Evolutionary conservation across 2,113 vertebrate species (phyloP), one percentile per base, ranked within the genome.

Genomic region (Columbina picui): DNA sequence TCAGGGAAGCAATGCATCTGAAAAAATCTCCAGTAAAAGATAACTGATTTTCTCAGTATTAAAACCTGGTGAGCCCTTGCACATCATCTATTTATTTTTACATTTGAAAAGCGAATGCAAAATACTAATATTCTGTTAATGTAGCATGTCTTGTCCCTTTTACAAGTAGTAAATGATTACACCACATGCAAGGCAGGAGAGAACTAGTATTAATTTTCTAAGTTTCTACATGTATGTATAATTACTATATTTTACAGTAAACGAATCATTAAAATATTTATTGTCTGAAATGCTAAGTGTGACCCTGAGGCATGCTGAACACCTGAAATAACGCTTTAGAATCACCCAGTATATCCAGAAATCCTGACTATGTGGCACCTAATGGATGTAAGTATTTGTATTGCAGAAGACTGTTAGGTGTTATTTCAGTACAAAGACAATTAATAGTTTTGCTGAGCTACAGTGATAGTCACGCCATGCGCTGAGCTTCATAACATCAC

Each of bases 391-490:
- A 1, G 1, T 25, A 32, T 50, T 56, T 79, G 38, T 47, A 7
- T 56, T 3, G 10, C 3, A 5, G 87, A 38, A 63, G 60, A 9
- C 34, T 50, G 25, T 34, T 27, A 25, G 49, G 25, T 84, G 30
- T 32, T 71, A 29, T 41, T 82, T 52, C 29, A 60, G 32, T 23
- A 29, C 56, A 88, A 47, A 68, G 73, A 49, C 39, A 80, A 38
- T 1, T 16, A 55, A 12, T 18, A 9, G 14, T 52, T 77, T 73
- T 80, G 67, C 45, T 32, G 75, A 61, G 29, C 67, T 63, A 61
- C 10, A 18, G 19, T 32, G n/a, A 23, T 21, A 39, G 39, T 39
- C 61, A 70, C 1, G 1, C 61, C 1, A 0, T 29, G 52, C 39
- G 61, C 32, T 27, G 59, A 77, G 38, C 67, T 83, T 73, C 83